phyloP scores from a whole-genome alignment of 1,140 invertebrate species.

The Brachionus plicatilis region DNA sequence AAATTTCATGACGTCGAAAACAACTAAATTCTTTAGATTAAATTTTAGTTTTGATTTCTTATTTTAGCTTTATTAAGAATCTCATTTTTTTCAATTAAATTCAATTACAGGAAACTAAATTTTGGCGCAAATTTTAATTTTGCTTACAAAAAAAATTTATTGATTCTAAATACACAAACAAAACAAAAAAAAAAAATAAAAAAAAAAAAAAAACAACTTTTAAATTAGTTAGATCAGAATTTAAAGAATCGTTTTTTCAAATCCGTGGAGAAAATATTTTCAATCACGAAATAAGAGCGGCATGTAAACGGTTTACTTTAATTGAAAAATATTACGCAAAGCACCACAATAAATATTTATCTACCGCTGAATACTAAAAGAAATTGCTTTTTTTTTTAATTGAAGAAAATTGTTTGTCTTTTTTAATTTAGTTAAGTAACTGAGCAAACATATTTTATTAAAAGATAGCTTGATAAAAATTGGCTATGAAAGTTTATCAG shows the following conservation, averaged over 20 bases:
- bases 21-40: too few species aligned
- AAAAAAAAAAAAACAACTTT: neutral
- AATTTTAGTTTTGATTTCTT: too few species aligned
- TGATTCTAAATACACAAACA: too few species aligned
- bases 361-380: neutral
- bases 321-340: neutral
- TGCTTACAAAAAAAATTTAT: too few species aligned
- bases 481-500: neutral
- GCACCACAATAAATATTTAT: neutral
- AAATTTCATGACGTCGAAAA: too few species aligned
- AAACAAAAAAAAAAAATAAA: neutral
- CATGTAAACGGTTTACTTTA: neutral
- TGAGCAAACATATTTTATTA: neutral
- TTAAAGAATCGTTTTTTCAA: neutral
- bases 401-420: neutral
- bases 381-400: neutral
- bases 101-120: too few species aligned
- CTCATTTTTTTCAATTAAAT: too few species aligned
- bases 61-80: too few species aligned
- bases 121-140: too few species aligned
- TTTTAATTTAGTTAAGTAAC: constrained; percentile 15
- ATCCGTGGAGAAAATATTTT: neutral
- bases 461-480: neutral
- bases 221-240: neutral
- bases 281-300: neutral